Evolutionary conservation across 2,888 invertebrate species (phyloP).

Genomic region (Pandemis cinnamomeana): DNA sequence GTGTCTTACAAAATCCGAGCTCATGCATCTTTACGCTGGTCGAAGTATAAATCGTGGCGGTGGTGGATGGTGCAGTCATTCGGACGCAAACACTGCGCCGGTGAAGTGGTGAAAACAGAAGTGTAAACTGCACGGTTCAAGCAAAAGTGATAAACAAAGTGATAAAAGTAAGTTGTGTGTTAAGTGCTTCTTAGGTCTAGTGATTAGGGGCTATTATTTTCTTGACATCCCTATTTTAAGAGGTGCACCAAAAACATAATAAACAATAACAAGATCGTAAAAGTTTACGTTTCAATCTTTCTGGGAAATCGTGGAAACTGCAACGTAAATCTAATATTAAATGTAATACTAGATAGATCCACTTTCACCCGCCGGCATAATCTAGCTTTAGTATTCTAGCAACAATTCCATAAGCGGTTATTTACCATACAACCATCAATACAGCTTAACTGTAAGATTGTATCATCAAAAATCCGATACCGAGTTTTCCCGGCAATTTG

Average conservation of each 20-base stretch:
- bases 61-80: constrained; percentile 77
- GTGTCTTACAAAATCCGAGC: constrained; percentile 81
- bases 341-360: not conserved
- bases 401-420: not conserved
- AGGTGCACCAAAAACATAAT: not conserved
- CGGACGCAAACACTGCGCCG: constrained; percentile 77
- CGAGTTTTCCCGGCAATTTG: too few relatives aligned
- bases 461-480: not conserved
- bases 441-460: not conserved
- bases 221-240: not conserved
- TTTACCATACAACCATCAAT: not conserved
- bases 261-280: not conserved
- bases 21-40: constrained; percentile 79
- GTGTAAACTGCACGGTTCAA: constrained; percentile 45
- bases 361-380: constrained; percentile 41
- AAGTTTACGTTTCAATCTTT: not conserved
- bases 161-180: constrained; percentile 46
- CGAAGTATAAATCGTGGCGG: constrained; percentile 80
- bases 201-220: not conserved
- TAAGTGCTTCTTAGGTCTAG: constrained; percentile 18
- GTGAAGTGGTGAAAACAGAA: constrained; percentile 73
- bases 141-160: constrained; percentile 66
- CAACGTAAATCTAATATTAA: not conserved
- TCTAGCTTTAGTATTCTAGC: constrained; percentile 3
- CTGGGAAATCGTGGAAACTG: not conserved